Conservation (phyloP, 1,140 invertebrate genomes). For the Drosophila tani region DNA sequence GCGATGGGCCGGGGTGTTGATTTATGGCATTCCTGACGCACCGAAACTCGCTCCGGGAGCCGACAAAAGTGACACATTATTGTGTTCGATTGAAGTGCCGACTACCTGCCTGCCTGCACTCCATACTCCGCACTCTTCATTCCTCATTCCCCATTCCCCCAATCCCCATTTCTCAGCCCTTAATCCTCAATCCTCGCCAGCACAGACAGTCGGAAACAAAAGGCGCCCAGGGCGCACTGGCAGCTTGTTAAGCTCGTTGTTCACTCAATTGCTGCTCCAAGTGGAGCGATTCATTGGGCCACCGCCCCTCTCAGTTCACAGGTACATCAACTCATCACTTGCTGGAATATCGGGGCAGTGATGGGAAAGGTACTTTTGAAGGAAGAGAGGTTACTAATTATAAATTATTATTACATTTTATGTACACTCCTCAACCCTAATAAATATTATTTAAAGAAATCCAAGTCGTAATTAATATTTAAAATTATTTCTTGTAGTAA, state of each 20-base stretch:
- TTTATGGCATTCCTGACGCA: conserved; percentile 71
- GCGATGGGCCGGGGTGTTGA: conserved; percentile 65
- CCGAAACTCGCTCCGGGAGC: conserved; percentile 46
- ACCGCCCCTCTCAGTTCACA: conserved; percentile 8
- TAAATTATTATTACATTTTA: neutral
- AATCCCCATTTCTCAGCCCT: neutral
- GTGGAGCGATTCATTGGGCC: conserved; percentile 50
- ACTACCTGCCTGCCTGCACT: conserved; percentile 8
- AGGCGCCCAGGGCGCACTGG: conserved; percentile 42
- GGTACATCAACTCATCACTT: conserved; percentile 22
- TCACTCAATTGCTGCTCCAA: conserved; percentile 70
- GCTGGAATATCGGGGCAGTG: neutral
- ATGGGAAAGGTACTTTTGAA: conserved; percentile 2
- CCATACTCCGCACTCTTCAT: neutral
- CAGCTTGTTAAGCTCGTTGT: conserved; percentile 78
- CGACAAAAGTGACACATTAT: conserved; percentile 69
- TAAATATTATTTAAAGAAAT: neutral
- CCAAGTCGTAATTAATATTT: neutral
- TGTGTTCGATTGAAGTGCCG: conserved; percentile 56
- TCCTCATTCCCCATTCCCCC: neutral
- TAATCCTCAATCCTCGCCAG: conserved; percentile 14
- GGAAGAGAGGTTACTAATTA: neutral
- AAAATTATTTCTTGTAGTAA: too few relatives aligned
- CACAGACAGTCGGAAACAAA: conserved; percentile 29
- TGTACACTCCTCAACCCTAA: too few relatives aligned